phyloP scores from a whole-genome alignment of 2,888 invertebrate species.

The Athetis lepigone region DNA sequence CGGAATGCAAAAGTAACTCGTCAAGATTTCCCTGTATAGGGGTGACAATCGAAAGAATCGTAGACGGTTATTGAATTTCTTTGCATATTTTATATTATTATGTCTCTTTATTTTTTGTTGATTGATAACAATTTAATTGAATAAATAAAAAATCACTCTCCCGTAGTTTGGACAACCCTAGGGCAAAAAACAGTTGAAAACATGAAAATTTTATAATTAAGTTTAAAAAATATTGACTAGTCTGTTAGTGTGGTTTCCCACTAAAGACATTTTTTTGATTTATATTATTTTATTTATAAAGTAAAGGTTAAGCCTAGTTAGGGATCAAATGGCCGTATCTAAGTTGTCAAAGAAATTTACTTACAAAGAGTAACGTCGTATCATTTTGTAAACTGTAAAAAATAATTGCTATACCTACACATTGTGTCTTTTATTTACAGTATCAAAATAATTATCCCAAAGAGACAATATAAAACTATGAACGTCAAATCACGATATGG shows the following conservation, averaged over 20 bases:
- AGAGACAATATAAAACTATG: slow-evolving; percentile 24
- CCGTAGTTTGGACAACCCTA: neutral
- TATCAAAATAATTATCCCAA: neutral
- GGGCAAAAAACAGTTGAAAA: no score
- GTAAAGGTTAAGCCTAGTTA: no score
- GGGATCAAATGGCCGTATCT: no score
- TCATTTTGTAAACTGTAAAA: no score
- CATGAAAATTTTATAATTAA: no score
- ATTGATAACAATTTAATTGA: slow-evolving; percentile 70
- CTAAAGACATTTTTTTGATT: no score
- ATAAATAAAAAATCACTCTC: slow-evolving; percentile 36
- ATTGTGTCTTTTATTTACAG: neutral
- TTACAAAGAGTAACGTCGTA: no score
- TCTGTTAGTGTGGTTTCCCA: no score
- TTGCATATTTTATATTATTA: slow-evolving; percentile 87
- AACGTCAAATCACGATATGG: slow-evolving; percentile 65
- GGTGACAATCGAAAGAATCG: slow-evolving; percentile 87
- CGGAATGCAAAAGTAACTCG: slow-evolving; percentile 47
- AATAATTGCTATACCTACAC: neutral
- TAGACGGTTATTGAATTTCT: slow-evolving; percentile 88
- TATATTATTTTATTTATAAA: no score
- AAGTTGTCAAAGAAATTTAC: no score
- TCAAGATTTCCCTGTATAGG: slow-evolving; percentile 76
- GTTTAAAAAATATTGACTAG: no score
- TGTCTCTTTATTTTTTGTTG: slow-evolving; percentile 81